Conservation (phyloP, 2,888 invertebrate species). For the Periphyllus acericola region DNA sequence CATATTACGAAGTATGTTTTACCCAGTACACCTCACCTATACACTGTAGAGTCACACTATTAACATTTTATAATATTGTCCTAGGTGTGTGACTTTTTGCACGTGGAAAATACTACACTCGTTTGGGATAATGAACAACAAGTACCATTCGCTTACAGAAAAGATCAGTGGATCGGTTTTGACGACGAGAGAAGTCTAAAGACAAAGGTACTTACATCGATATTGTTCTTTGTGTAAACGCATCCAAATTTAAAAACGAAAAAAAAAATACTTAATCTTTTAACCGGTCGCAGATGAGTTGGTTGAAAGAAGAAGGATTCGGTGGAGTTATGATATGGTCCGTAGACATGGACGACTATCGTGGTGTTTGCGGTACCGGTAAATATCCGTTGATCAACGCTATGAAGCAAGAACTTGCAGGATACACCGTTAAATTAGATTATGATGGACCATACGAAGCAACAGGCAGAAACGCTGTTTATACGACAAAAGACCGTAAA, state of each 20-base stretch:
- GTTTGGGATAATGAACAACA: slow-evolving; percentile 97
- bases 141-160: slow-evolving; percentile 92
- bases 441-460: slow-evolving; percentile 89
- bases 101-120: slow-evolving; percentile 88
- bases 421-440: slow-evolving; percentile 83
- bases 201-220: slow-evolving; percentile 81
- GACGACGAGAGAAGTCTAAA: slow-evolving; percentile 92
- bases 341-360: slow-evolving; percentile 95
- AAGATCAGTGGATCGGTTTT: slow-evolving; percentile 93
- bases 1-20: slow-evolving; percentile 83
- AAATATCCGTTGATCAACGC: slow-evolving; percentile 90
- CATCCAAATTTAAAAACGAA: neutral
- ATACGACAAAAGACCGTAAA: slow-evolving; percentile 91
- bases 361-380: slow-evolving; percentile 87
- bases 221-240: neutral
- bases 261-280: neutral
- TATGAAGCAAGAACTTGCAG: slow-evolving; percentile 84
- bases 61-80: slow-evolving; percentile 40
- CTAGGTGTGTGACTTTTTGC: slow-evolving; percentile 87
- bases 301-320: slow-evolving; percentile 92
- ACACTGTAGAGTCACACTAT: neutral
- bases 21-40: neutral
- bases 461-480: slow-evolving; percentile 74
- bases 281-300: slow-evolving; percentile 77
- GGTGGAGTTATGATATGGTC: slow-evolving; percentile 98